Conservation (phyloP, 2,888 invertebrate genomes). For the Parapristionchus giblindavisi region DNA sequence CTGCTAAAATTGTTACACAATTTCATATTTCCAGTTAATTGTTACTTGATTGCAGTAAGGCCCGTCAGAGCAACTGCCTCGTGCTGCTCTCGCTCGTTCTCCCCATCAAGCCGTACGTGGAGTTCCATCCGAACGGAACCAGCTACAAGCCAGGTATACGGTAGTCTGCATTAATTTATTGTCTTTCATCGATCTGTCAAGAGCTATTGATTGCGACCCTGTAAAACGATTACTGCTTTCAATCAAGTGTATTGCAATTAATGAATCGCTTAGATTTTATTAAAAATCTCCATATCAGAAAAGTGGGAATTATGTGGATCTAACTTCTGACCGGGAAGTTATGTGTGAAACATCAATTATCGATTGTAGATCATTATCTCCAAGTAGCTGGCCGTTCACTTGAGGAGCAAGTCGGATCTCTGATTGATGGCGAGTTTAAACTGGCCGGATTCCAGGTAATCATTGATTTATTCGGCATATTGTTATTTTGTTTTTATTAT, state of each 20-base stretch:
- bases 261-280: no score
- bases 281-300: no score
- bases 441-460: constrained; percentile 78
- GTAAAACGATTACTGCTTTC: no score
- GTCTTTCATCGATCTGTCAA: not conserved
- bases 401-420: constrained; percentile 80
- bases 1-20: not conserved
- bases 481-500: no score
- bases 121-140: constrained; percentile 72
- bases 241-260: no score
- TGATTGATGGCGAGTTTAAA: constrained; percentile 77
- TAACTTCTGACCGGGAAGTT: no score
- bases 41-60: constrained; percentile 2
- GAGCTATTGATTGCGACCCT: constrained; percentile 45
- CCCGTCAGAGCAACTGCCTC: constrained; percentile 67
- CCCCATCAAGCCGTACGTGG: constrained; percentile 93
- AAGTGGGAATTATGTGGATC: no score
- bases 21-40: not conserved
- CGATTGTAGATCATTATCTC: constrained; percentile 69
- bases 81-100: constrained; percentile 86
- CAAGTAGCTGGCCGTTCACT: constrained; percentile 70
- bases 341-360: no score
- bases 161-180: no score
- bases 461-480: no score
- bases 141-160: constrained; percentile 59